Evolutionary conservation across 2,113 vertebrate genomes (phyloP).

Genomic region (Macaca nemestrina): DNA sequence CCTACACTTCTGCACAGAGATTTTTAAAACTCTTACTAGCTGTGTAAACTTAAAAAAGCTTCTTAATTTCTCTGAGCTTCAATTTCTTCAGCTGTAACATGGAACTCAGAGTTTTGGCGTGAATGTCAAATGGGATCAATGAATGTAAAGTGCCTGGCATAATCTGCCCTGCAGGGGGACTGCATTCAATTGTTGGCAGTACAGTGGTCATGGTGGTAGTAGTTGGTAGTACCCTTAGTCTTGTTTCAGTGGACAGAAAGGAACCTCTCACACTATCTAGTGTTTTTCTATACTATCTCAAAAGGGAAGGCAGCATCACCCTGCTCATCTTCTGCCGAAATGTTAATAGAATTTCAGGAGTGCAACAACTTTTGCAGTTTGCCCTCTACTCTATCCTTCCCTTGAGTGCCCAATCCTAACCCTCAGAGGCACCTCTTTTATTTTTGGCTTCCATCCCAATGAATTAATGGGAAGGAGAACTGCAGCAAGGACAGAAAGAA

Average conservation of each 20-base stretch:
- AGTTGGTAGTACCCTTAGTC: background rate
- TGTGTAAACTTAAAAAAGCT: background rate
- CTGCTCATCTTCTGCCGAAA: background rate
- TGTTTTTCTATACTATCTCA: background rate
- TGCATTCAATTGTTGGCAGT: background rate
- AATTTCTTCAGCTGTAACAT: background rate
- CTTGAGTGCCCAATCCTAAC: background rate
- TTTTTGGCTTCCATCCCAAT: background rate
- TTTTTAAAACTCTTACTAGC: background rate
- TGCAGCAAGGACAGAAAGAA: background rate
- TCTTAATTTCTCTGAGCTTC: slow-evolving; percentile 21
- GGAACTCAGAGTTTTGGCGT: background rate
- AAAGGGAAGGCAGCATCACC: background rate
- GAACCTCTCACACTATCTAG: background rate
- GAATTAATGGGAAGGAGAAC: background rate
- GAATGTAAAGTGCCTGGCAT: background rate
- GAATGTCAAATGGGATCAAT: background rate
- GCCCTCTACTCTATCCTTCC: background rate
- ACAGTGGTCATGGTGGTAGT: background rate
- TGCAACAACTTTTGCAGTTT: background rate
- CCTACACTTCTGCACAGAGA: background rate
- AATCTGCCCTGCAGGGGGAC: background rate
- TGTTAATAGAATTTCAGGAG: background rate
- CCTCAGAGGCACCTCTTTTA: background rate
- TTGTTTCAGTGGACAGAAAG: background rate